phyloP scores from a whole-genome alignment of 2,113 vertebrate species.

The Noctilio leporinus region DNA sequence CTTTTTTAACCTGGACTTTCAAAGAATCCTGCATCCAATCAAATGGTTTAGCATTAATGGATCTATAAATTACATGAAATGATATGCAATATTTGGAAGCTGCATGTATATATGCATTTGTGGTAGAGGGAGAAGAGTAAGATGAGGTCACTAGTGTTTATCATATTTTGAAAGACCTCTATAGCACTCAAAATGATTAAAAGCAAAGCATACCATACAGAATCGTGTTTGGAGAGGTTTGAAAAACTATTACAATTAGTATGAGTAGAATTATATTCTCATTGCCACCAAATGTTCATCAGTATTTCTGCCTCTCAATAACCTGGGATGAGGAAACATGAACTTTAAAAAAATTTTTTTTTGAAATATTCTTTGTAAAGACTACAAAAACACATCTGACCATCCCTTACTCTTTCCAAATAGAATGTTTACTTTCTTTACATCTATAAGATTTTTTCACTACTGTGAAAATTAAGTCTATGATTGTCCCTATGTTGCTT shows the following conservation, averaged over 20 bases:
- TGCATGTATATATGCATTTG: neutral
- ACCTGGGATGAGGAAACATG: neutral
- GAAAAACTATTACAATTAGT: neutral
- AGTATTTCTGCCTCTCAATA: neutral
- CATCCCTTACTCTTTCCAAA: neutral
- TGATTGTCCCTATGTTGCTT: neutral
- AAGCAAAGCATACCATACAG: neutral
- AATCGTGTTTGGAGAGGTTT: neutral
- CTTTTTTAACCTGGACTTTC: neutral
- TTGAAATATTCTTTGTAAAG: constrained; percentile 7
- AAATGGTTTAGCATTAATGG: neutral
- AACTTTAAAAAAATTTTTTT: neutral
- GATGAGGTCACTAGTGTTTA: neutral
- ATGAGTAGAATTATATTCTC: neutral
- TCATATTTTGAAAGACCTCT: neutral
- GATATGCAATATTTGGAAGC: neutral
- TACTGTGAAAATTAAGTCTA: neutral
- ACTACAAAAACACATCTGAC: neutral
- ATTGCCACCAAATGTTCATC: neutral
- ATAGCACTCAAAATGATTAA: neutral
- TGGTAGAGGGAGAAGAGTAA: neutral
- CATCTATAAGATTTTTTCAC: neutral
- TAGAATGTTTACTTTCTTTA: neutral
- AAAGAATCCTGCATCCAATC: neutral
- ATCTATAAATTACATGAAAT: neutral